Conservation (phyloP, 2,113 vertebrate species). For the Zosterops borbonicus region DNA sequence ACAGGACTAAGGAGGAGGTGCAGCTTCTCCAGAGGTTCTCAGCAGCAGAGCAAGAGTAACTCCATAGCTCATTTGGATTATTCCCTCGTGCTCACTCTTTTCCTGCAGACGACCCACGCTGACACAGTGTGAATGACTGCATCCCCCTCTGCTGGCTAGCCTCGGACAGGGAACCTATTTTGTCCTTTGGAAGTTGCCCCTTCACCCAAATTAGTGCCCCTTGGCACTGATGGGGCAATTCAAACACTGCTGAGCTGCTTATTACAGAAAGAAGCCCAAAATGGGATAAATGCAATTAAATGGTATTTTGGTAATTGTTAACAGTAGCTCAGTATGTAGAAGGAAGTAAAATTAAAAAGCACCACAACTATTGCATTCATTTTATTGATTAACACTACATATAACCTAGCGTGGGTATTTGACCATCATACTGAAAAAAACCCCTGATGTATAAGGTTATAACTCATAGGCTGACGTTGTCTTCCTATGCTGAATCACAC, state of each 20-base stretch:
- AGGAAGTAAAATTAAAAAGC: background rate
- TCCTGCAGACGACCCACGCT: background rate
- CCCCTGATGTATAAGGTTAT: background rate
- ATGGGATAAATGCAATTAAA: background rate
- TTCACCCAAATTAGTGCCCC: background rate
- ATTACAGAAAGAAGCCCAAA: background rate
- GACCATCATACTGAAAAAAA: background rate
- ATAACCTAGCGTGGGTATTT: background rate
- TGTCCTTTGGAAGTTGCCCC: background rate
- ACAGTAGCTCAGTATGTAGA: background rate
- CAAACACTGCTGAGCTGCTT: background rate
- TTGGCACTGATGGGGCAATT: background rate
- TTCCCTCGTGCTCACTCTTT: background rate
- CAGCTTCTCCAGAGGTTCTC: background rate
- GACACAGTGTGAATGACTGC: background rate
- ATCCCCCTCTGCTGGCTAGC: conserved; percentile 54
- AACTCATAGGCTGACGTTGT: fast-evolving
- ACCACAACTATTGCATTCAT: fast-evolving
- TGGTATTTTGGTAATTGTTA: background rate
- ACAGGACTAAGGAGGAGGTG: background rate
- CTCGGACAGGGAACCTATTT: background rate
- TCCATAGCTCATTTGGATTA: fast-evolving
- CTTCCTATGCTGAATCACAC: background rate
- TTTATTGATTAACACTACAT: background rate
- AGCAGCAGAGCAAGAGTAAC: background rate